Percentiles rank a stretch among this genome's conserved stretches.
Evolutionary conservation across 2,113 vertebrate species (phyloP).

Genomic region (Indicator maculatus): DNA sequence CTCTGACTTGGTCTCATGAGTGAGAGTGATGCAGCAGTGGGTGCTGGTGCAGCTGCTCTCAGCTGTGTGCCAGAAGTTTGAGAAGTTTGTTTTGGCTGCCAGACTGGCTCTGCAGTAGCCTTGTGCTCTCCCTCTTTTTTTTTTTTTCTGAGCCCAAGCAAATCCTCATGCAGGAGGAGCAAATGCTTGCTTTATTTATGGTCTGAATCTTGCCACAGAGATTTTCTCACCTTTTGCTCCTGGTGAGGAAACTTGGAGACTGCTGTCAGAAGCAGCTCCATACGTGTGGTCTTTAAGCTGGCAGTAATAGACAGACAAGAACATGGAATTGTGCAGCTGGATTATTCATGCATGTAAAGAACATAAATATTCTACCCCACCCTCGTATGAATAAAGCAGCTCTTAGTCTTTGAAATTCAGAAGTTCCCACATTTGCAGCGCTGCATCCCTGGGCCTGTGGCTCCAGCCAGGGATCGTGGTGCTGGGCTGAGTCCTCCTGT

Average conservation of each 20-base stretch:
- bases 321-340: neutral
- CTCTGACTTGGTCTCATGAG: neutral
- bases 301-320: neutral
- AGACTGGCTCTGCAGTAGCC: accelerated
- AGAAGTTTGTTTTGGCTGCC: neutral
- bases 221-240: neutral
- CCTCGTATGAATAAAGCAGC: neutral
- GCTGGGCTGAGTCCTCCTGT: neutral
- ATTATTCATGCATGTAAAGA: neutral
- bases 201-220: neutral
- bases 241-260: accelerated
- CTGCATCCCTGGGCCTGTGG: accelerated
- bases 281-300: accelerated
- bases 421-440: accelerated
- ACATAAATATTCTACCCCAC: neutral
- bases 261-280: neutral
- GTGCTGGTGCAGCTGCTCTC: neutral
- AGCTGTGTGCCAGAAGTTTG: accelerated
- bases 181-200: accelerated
- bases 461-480: neutral
- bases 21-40: neutral
- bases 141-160: too few species aligned
- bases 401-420: neutral
- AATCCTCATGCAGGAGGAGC: neutral
- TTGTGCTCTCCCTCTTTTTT: neutral